Evolutionary conservation across 2,113 vertebrate genomes (phyloP).

Genomic region (Sinocyclocheilus maitianheensis): DNA sequence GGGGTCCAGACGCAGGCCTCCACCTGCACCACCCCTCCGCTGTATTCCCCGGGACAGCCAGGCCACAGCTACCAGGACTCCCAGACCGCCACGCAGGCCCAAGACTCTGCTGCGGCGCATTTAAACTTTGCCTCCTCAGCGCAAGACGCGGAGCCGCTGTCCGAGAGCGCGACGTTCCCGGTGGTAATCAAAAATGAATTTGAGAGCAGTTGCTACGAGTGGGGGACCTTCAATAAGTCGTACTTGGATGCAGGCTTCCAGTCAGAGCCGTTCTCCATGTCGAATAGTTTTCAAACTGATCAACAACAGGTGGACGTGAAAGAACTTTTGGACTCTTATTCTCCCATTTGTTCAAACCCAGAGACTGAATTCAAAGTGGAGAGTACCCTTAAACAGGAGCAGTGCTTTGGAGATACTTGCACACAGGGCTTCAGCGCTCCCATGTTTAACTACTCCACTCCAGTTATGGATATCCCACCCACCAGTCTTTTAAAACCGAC

Average conservation of each 20-base stretch:
- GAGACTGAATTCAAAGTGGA: conserved; percentile 80
- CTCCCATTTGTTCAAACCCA: conserved; percentile 72
- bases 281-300: conserved; percentile 74
- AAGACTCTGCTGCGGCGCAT: conserved; percentile 69
- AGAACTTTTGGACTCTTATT: conserved; percentile 79
- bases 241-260: conserved; percentile 79
- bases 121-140: conserved; percentile 75
- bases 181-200: conserved; percentile 85
- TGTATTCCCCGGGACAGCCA: conserved; percentile 75
- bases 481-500: conserved; percentile 69
- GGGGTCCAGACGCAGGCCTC: conserved; percentile 73
- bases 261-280: conserved; percentile 78
- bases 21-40: conserved; percentile 65
- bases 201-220: conserved; percentile 84
- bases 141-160: conserved; percentile 80
- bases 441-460: conserved; percentile 73
- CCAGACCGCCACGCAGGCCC: conserved; percentile 73
- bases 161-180: conserved; percentile 83
- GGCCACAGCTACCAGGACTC: conserved; percentile 71
- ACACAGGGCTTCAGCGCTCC: conserved; percentile 74
- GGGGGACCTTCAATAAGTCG: conserved; percentile 81
- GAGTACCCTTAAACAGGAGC: conserved; percentile 77
- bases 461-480: conserved; percentile 72
- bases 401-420: conserved; percentile 76
- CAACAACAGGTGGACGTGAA: conserved; percentile 79